These are phyloP conservation scores for Drosophila tsacasi DNA, from an alignment of 1,140 invertebrate genomes.

Conservation along the genomic window DNA sequence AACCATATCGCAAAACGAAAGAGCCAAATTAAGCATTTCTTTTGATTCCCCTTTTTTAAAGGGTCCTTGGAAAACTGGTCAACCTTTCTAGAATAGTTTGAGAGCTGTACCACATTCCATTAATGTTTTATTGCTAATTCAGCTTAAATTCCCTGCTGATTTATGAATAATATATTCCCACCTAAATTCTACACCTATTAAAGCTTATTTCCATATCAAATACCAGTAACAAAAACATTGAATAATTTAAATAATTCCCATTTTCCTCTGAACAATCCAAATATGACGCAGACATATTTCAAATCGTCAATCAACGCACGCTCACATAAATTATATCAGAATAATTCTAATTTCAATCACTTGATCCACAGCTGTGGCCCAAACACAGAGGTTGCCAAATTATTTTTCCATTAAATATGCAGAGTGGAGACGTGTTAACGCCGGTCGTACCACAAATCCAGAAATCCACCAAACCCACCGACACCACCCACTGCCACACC, in stretches of 20 bases:
- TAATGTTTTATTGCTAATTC: not conserved
- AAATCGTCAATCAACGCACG: constrained; percentile 5
- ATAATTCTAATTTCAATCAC: constrained; percentile 30
- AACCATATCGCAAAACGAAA: too few relatives aligned
- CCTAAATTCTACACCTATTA: not conserved
- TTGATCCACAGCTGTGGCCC: constrained; percentile 36
- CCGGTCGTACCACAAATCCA: constrained; percentile 6
- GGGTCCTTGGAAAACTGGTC: too few relatives aligned
- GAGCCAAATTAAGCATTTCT: too few relatives aligned
- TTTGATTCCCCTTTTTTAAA: too few relatives aligned
- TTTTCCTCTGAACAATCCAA: not conserved
- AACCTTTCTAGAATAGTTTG: not conserved
- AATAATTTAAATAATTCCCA: constrained; percentile 6
- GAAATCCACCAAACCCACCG: not conserved
- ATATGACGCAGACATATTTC: constrained; percentile 3
- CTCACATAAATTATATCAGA: constrained; percentile 21
- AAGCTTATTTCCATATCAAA: not conserved
- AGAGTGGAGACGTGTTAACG: constrained; percentile 35
- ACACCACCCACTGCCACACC: not conserved
- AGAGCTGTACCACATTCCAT: not conserved
- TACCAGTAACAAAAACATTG: not conserved
- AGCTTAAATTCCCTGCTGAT: not conserved
- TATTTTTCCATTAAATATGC: constrained; percentile 46
- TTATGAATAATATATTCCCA: not conserved
- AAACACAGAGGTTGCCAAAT: constrained; percentile 30